phyloP scores from a whole-genome alignment of 2,797 vertebrate genomes.

The Micrastur ruficollis region DNA sequence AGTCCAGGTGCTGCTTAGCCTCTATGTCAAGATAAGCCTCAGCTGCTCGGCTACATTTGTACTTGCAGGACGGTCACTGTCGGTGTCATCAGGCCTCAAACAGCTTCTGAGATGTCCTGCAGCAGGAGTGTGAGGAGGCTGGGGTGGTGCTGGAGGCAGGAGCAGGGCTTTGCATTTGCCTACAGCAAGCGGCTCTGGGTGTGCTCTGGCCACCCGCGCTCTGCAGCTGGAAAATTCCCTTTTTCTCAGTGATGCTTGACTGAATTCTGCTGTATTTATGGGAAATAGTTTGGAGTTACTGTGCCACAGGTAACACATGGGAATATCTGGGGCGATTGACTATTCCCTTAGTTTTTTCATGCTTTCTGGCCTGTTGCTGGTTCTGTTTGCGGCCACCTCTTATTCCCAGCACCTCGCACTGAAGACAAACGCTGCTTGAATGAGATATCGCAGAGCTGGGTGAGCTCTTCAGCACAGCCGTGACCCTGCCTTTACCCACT shows the following conservation, averaged over 20 bases:
- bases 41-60: neutral
- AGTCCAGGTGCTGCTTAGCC: slow-evolving; percentile 14
- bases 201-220: neutral
- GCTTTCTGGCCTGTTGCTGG: neutral
- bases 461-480: neutral
- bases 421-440: neutral
- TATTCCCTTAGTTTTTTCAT: neutral
- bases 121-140: neutral
- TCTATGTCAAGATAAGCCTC: neutral
- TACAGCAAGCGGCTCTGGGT: neutral
- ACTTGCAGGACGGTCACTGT: neutral
- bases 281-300: neutral
- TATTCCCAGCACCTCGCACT: neutral
- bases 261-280: neutral
- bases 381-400: neutral
- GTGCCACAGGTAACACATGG: neutral
- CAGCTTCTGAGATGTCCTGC: neutral
- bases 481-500: neutral
- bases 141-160: neutral
- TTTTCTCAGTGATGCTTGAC: neutral
- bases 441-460: neutral
- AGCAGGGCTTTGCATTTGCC: neutral
- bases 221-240: neutral
- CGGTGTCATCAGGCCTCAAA: neutral
- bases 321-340: neutral